These are phyloP conservation scores for Agrotis exclamationis DNA, from an alignment of 2,888 invertebrate species.

Conservation along the genomic window DNA sequence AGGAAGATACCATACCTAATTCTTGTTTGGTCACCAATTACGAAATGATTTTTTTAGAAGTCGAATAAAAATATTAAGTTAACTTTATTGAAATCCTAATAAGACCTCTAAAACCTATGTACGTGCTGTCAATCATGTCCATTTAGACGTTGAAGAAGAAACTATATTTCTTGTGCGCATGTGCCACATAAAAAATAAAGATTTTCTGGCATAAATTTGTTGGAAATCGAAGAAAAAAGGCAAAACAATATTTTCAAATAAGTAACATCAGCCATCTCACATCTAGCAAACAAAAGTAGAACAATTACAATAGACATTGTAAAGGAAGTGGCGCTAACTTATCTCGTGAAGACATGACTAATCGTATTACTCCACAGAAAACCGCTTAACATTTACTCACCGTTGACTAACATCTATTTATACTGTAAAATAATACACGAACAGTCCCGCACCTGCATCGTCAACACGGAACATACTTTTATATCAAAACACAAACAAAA, in stretches of 20 bases:
- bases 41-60: too few species aligned
- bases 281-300: background rate
- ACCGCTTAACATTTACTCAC: slow-evolving; percentile 21
- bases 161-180: too few species aligned
- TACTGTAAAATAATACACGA: slow-evolving; percentile 29
- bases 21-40: background rate
- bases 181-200: too few species aligned
- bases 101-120: background rate
- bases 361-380: slow-evolving; percentile 7
- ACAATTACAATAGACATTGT: background rate
- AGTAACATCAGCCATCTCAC: background rate
- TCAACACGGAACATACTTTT: slow-evolving; percentile 46
- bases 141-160: too few species aligned
- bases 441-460: slow-evolving; percentile 41
- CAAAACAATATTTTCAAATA: background rate
- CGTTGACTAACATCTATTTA: slow-evolving; percentile 48
- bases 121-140: too few species aligned
- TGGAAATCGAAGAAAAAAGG: too few species aligned
- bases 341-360: slow-evolving; percentile 22
- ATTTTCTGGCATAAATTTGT: background rate
- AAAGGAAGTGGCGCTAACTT: slow-evolving; percentile 1
- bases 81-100: background rate
- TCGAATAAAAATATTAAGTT: too few species aligned
- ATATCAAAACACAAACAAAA: slow-evolving; percentile 54
- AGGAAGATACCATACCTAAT: background rate